Percentiles rank a stretch among this genome's conserved stretches.
Conservation (phyloP, 2,888 invertebrate species). For the Volucella zonaria region DNA sequence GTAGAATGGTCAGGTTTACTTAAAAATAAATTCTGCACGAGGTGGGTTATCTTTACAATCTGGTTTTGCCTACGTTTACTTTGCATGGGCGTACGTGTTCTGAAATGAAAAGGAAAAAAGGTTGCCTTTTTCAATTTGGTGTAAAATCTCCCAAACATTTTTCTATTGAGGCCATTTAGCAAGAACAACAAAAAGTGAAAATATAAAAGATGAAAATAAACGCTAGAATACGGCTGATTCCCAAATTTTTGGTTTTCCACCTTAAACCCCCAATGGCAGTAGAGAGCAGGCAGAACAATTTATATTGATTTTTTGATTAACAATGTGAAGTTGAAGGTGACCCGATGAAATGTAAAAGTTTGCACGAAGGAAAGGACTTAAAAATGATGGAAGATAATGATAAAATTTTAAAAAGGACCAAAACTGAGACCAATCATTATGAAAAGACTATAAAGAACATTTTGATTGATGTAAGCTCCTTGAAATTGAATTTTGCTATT, state of each 20-base stretch:
- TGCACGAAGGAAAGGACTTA: background rate
- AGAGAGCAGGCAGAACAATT: background rate
- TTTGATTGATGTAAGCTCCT: constrained; percentile 4
- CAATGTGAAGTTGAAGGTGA: constrained; percentile 29
- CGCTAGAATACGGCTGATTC: constrained; percentile 5
- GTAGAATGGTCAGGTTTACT: background rate
- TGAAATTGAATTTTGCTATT: no score
- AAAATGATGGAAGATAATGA: constrained; percentile 21
- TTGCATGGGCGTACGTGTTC: background rate
- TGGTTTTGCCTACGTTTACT: background rate
- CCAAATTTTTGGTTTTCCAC: background rate
- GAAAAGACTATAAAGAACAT: constrained; percentile 6
- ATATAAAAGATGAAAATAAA: constrained; percentile 3
- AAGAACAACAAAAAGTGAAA: constrained; percentile 6
- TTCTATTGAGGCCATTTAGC: constrained; percentile 15
- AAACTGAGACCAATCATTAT: constrained; percentile 3
- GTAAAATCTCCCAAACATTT: constrained; percentile 7
- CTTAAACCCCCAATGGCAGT: background rate
- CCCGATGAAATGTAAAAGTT: constrained; percentile 16
- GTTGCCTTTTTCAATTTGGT: constrained; percentile 15
- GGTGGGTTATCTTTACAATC: background rate
- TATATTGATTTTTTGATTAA: constrained; percentile 41
- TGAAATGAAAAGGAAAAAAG: background rate
- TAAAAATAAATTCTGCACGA: background rate
- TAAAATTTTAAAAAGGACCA: background rate